phyloP scores from a whole-genome alignment of 2,888 invertebrate genomes.

The Spicauda simplicius region DNA sequence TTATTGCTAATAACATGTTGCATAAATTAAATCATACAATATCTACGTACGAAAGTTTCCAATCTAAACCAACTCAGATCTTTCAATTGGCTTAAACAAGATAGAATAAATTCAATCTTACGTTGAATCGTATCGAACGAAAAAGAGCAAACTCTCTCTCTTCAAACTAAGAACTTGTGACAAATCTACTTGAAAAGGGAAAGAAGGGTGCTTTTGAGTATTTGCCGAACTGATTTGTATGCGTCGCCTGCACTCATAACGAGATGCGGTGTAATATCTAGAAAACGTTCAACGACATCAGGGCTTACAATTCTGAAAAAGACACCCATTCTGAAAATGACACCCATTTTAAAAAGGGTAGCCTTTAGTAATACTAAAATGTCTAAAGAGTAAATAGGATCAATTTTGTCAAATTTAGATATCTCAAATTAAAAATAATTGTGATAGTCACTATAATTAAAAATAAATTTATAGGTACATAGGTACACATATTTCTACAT shows the following conservation, averaged over 20 bases:
- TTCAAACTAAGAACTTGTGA: neutral
- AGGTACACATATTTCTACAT: too few relatives aligned
- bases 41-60: neutral
- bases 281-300: conserved; percentile 8
- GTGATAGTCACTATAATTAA: too few relatives aligned
- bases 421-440: too few relatives aligned
- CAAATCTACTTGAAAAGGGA: neutral
- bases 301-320: conserved; percentile 9
- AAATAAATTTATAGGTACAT: too few relatives aligned
- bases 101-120: neutral
- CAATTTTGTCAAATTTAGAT: too few relatives aligned
- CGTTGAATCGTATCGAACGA: neutral
- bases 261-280: conserved; percentile 12
- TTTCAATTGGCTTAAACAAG: neutral
- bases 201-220: neutral
- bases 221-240: conserved; percentile 10
- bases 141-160: neutral
- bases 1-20: too few relatives aligned
- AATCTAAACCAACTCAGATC: neutral
- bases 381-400: too few relatives aligned
- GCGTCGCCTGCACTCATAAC: conserved; percentile 16
- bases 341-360: too few relatives aligned
- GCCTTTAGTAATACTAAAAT: too few relatives aligned
- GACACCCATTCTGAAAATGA: neutral
- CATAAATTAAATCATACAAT: neutral